Base-by-base conservation (phyloP, 2,797 vertebrate species). In the Fringilla coelebs region DNA sequence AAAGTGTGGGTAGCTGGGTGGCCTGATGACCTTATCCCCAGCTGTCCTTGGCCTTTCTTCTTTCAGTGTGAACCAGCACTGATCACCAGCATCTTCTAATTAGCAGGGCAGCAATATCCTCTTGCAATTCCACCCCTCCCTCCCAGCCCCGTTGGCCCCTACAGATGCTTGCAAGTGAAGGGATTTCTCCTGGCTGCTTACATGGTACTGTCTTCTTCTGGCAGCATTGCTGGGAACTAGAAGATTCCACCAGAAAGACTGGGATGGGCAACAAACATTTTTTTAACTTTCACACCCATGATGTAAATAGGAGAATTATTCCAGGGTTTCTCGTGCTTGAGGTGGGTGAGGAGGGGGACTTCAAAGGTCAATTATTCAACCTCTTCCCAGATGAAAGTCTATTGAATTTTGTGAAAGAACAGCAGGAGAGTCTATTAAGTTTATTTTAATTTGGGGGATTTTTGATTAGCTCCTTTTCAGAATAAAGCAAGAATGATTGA, bases 141-240 rank as follows among this genome's bases (percentile, higher is more conserved):
- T 15, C 31, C 14, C 28, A 31, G 13, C 17, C 26, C 10, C 0
- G 0, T 18, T 36, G 11, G 12, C 29, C 17, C 18, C 2, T 13
- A 13, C 0, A 41, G n/a, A 21, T 3, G 10, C 17, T 48, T 58
- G 48, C 12, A 55, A 58, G 26, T 3, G 6, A 16, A 80, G 11
- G 6, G 10, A 3, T 22, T 48, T 54, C 11, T 45, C 20, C 46
- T 54, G 46, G 14, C 10, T 87, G 15, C 16, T 52, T 57, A 32
- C 22, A 2, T 24, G 20, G 29, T 58, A 17, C 36, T 74, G 28
- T 4, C 21, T 70, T 1, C 0, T 25, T 46, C 46, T 51, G 31
- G 16, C 11, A 72, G 11, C 8, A 4, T 29, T 17, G 1, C 16
- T 26, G 24, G 24, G 40, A 66, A 46, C 46, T 13, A 68, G 34